phyloP scores from a whole-genome alignment of 1,140 invertebrate species.

The Streblospio benedicti region DNA sequence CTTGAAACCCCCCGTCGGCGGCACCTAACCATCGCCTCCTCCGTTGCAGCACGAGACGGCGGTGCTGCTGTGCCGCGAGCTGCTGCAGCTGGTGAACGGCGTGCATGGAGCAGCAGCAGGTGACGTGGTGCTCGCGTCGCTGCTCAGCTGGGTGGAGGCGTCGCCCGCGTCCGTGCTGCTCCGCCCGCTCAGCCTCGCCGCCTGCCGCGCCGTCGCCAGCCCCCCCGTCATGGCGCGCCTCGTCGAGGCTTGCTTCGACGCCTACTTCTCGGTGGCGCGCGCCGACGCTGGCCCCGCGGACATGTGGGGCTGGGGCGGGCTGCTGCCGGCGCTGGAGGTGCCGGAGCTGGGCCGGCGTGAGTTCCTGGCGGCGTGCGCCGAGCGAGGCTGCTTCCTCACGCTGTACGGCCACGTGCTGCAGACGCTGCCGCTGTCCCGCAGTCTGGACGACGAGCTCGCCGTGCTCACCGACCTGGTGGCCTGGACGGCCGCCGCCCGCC shows the following conservation, averaged over 20 bases:
- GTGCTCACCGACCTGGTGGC: conserved; percentile 29
- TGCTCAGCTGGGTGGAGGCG: conserved; percentile 45
- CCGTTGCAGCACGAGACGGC: conserved; percentile 50
- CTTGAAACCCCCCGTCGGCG: too few species aligned
- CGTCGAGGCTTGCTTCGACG: conserved; percentile 37
- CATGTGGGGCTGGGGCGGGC: conserved; percentile 28
- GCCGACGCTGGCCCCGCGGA: conserved; percentile 9
- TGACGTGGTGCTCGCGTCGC: conserved; percentile 46
- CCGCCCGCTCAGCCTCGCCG: conserved; percentile 34
- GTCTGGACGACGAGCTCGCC: conserved; percentile 26
- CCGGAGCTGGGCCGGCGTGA: conserved; percentile 36
- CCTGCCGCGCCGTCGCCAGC: conserved; percentile 35
- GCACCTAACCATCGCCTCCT: too few species aligned
- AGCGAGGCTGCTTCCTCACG: conserved; percentile 31
- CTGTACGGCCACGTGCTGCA: conserved; percentile 35
- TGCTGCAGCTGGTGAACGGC: conserved; percentile 46
- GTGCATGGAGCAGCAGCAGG: conserved; percentile 46
- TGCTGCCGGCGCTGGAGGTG: conserved; percentile 35
- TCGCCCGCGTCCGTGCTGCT: conserved; percentile 38
- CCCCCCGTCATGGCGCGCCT: conserved; percentile 35
- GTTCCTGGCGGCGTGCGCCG: conserved; percentile 32
- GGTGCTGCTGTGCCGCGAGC: conserved; percentile 50
- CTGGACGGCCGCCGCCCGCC: conserved; percentile 33
- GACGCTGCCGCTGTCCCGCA: conserved; percentile 31
- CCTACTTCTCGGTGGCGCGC: conserved; percentile 30